Evolutionary conservation across 2,888 invertebrate species (phyloP), one percentile per base, ranked within the genome.

Genomic region (Clivina fossor): DNA sequence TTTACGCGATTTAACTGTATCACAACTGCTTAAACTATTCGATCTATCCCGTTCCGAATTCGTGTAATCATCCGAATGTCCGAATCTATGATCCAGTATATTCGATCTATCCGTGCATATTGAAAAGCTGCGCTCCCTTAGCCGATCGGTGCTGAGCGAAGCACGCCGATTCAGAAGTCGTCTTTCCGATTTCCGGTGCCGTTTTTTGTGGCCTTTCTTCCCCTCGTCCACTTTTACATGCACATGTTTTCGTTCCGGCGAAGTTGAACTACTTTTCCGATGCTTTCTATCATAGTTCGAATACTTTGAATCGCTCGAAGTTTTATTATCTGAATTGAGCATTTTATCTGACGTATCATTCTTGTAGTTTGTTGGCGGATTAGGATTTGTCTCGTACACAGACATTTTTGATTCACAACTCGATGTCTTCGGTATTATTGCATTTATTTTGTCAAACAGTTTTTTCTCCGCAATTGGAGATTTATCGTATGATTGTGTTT

Each of bases 11-110:
- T 82, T 81, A 2, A 78, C 75, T 0, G 80, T 82, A 3, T 82
- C 78, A 1, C 83, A 83, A 2, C 82, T 82, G 63, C 82, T 82
- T 58, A 81, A 68, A 69, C 83, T 84, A 69, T 82, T 83, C 0
- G 83, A 84, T 22, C 82, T 75, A 68, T 86, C 86, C 60, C 84
- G 78, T 60, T 85, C 84, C 0, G 82, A 83, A 30, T 62, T 61
- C 66, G 67, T 13, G 64, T 63, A 4, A 61, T 67, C n/a, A 62
- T 67, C 26, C 66, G 71, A 46, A 76, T 71, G 54, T 72, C 73
- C 65, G 24, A 65, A 48, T 13, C 67, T 58, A 35, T 67, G 65
- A 9, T 68, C 69, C 15, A 69, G 54, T 20, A 65, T 64, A 57
- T 70, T 69, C 4, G 73, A 72, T 19, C 72, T 62, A 46, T 74